Evolutionary conservation across 2,113 vertebrate species (phyloP).

Genomic region (Hippopotamus amphibius): DNA sequence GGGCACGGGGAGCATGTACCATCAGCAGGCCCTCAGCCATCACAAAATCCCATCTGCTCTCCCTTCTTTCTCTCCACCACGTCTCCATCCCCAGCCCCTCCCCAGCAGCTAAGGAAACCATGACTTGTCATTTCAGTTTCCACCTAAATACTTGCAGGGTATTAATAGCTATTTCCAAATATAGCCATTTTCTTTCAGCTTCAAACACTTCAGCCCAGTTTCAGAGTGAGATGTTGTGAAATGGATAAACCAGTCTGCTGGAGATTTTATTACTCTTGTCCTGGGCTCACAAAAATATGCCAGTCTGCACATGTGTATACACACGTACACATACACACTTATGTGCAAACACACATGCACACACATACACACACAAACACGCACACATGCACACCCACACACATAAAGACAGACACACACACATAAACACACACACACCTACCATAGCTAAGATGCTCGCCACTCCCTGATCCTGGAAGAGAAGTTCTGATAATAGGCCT

Average conservation of each 20-base stretch:
- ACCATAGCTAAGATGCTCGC: background rate
- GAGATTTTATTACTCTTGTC: slow-evolving; percentile 43
- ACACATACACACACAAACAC: background rate
- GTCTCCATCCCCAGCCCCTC: background rate
- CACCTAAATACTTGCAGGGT: background rate
- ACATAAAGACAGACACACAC: background rate
- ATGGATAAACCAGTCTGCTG: slow-evolving; percentile 21
- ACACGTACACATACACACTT: background rate
- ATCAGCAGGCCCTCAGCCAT: rapidly evolving
- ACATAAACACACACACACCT: background rate
- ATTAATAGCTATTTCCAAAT: slow-evolving; percentile 67
- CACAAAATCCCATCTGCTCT: background rate
- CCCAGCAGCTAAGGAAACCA: slow-evolving; percentile 1
- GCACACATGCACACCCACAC: background rate
- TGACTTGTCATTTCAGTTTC: background rate
- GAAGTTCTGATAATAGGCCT: background rate
- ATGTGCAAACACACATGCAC: background rate
- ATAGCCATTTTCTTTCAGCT: slow-evolving; percentile 14
- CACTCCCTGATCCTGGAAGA: background rate
- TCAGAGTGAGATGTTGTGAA: slow-evolving; percentile 38
- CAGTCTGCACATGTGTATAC: rapidly evolving
- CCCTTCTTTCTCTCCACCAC: background rate
- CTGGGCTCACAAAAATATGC: background rate
- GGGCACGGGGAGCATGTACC: background rate
- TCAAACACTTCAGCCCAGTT: slow-evolving; percentile 53